Evolutionary conservation across 35 echinoderm and acorn worm genomes (phyloP).

Genomic region (Heliocidaris erythrogramma): DNA sequence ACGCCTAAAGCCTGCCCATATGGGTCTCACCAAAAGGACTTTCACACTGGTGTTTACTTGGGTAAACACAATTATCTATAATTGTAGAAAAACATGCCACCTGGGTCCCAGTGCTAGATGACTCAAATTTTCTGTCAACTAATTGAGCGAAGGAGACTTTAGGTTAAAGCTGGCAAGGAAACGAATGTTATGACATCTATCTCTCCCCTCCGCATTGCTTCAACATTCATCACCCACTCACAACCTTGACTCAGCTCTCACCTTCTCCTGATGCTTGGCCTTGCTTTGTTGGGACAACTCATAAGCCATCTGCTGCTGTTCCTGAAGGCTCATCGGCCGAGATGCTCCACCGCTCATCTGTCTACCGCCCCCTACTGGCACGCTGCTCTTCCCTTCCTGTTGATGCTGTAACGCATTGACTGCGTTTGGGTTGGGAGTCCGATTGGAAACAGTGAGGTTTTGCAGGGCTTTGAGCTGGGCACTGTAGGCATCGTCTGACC

Average conservation of each 20-base stretch:
- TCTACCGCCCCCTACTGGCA: slow-evolving; percentile 32
- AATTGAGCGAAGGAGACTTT: neutral
- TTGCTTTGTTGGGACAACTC: slow-evolving; percentile 91
- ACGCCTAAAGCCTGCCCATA: neutral
- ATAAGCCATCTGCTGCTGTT: slow-evolving; percentile 91
- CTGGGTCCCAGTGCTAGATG: neutral
- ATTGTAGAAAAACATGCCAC: neutral
- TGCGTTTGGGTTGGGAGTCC: slow-evolving; percentile 61
- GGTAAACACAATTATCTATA: neutral
- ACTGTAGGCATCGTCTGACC: slow-evolving; percentile 25
- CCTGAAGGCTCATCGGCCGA: slow-evolving; percentile 79
- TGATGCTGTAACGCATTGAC: slow-evolving; percentile 77
- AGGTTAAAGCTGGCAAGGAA: neutral
- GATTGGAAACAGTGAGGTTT: slow-evolving; percentile 52
- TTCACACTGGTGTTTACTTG: neutral
- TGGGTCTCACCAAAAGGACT: neutral
- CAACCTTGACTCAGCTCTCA: slow-evolving; percentile 43
- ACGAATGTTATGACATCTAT: no score
- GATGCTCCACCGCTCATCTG: slow-evolving; percentile 23
- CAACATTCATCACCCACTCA: slow-evolving; percentile 16
- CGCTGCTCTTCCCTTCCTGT: slow-evolving; percentile 28
- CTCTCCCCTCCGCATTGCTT: neutral
- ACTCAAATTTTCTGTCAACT: neutral
- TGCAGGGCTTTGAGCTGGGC: slow-evolving; percentile 40
- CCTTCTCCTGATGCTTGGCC: slow-evolving; percentile 95